These are phyloP conservation scores for Callinectes sapidus DNA, from an alignment of 2,888 invertebrate species.

Conservation along the genomic window DNA sequence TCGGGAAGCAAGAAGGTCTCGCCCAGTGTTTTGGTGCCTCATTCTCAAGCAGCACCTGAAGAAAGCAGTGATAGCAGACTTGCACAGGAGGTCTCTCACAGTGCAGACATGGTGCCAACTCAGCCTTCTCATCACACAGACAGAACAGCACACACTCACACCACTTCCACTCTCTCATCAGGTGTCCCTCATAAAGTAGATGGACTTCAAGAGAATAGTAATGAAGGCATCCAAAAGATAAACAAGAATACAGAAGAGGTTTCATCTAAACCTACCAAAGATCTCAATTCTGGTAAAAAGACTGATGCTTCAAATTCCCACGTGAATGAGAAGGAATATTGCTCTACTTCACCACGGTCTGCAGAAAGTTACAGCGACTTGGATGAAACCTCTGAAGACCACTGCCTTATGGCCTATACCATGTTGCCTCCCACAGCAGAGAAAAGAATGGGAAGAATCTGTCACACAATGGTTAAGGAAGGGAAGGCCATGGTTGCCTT, in stretches of 20 bases:
- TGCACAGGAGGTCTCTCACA: background rate
- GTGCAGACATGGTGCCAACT: background rate
- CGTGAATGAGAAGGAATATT: background rate
- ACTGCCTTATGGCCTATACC: conserved; percentile 56
- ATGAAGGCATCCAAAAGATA: background rate
- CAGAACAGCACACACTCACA: background rate
- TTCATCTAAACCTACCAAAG: background rate
- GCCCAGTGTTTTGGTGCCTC: background rate
- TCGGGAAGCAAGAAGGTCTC: background rate
- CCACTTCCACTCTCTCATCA: background rate
- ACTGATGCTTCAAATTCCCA: background rate
- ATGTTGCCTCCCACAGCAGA: conserved; percentile 64
- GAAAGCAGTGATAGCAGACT: background rate
- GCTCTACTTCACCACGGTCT: background rate
- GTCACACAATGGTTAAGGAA: conserved; percentile 63
- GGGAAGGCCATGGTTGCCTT: conserved; percentile 66
- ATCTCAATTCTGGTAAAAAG: too few relatives aligned
- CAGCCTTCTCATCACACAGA: background rate
- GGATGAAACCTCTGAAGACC: conserved; percentile 30
- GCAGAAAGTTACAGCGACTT: conserved; percentile 3
- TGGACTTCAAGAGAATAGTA: background rate
- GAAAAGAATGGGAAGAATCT: conserved; percentile 62
- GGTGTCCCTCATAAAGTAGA: background rate
- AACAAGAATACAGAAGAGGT: background rate
- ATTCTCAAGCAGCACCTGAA: background rate